These are phyloP conservation scores for Phaetusa simplex DNA, from an alignment of 2,113 vertebrate species.

Conservation along the genomic window DNA sequence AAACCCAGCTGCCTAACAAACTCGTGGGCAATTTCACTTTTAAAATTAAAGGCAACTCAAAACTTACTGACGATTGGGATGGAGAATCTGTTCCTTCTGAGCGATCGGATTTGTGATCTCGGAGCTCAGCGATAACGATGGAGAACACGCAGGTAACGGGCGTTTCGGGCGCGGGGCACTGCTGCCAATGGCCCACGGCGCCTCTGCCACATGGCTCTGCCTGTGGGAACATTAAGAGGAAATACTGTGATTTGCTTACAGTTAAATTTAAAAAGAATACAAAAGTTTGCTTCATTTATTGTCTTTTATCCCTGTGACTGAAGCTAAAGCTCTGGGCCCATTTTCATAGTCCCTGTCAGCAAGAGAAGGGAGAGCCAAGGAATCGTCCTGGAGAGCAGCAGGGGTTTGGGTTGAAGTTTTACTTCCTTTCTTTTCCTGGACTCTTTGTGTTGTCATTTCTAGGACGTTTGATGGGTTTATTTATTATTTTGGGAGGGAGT, in stretches of 20 bases:
- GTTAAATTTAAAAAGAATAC: neutral
- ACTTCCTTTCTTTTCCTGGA: neutral
- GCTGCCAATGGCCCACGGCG: neutral
- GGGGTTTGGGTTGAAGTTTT: neutral
- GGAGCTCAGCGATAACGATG: fast-evolving
- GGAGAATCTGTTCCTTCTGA: neutral
- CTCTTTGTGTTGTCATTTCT: neutral
- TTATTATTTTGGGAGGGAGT: neutral
- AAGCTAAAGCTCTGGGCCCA: neutral
- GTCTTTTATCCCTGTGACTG: neutral
- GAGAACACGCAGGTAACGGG: neutral
- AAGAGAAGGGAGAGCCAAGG: neutral
- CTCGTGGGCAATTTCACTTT: neutral
- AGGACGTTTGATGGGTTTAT: neutral
- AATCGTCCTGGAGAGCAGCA: neutral
- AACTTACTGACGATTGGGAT: neutral
- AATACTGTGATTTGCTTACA: neutral
- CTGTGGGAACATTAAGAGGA: neutral
- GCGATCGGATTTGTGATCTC: neutral
- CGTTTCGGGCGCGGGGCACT: neutral
- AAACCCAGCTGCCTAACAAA: neutral
- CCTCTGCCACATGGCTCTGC: neutral
- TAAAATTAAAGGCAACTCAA: neutral
- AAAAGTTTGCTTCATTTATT: neutral
- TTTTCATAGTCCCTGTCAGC: neutral